Percentiles rank a stretch among this genome's conserved stretches.
Evolutionary conservation across 2,888 invertebrate genomes (phyloP).

Genomic region (Auanema sp.): DNA sequence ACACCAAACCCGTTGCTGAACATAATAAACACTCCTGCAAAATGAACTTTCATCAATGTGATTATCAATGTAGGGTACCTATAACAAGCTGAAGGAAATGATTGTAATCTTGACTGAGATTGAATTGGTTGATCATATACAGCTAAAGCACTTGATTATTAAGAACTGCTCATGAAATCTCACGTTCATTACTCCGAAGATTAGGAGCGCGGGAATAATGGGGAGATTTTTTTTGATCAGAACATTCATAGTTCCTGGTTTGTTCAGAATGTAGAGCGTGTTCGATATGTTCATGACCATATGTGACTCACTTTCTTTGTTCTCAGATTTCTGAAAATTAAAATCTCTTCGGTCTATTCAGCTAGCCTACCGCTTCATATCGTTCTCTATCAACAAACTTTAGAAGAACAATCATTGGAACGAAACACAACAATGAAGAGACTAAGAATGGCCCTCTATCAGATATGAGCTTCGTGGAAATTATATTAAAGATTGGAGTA

Average conservation of each 20-base stretch:
- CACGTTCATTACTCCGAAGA: conserved; percentile 45
- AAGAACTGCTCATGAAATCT: conserved; percentile 5
- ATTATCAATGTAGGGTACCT: conserved; percentile 14
- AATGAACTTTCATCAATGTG: not conserved
- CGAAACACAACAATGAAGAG: conserved; percentile 29
- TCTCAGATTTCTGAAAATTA: not conserved
- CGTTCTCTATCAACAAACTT: conserved; percentile 27
- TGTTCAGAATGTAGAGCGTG: conserved; percentile 32
- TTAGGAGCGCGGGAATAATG: conserved; percentile 38
- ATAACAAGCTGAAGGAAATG: conserved; percentile 46
- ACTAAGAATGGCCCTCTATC: conserved; percentile 24
- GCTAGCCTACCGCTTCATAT: conserved; percentile 24
- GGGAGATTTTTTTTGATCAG: conserved; percentile 45
- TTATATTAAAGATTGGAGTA: conserved; percentile 30
- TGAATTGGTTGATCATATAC: conserved; percentile 51
- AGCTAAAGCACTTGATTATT: conserved; percentile 29
- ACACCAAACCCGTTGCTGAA: conserved; percentile 51
- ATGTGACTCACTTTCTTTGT: conserved; percentile 11
- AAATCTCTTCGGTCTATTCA: no score
- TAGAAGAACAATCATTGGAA: conserved; percentile 33
- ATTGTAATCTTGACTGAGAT: conserved; percentile 34
- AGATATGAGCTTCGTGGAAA: conserved; percentile 19
- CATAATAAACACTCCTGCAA: conserved; percentile 45
- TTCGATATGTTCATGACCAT: conserved; percentile 21
- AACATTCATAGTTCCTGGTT: conserved; percentile 41